These are phyloP conservation scores for Panorpa germanica DNA, from an alignment of 2,888 invertebrate genomes.

Conservation along the genomic window DNA sequence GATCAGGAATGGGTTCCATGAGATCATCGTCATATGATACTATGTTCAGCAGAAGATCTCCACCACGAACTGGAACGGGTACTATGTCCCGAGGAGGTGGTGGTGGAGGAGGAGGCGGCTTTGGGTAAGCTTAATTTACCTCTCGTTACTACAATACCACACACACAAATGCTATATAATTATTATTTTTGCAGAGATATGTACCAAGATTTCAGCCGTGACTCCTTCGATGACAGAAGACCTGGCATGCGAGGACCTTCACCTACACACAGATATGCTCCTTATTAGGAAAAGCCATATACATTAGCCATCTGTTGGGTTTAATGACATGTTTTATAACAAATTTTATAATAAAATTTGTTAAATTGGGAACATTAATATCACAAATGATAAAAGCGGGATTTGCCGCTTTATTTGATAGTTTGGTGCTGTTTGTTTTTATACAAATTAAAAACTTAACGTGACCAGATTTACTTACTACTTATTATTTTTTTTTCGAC, in stretches of 20 bases:
- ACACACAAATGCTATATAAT: constrained; percentile 11
- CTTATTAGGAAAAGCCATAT: constrained; percentile 59
- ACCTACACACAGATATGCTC: constrained; percentile 70
- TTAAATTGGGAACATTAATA: too few species aligned
- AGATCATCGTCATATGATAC: constrained; percentile 52
- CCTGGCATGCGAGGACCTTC: constrained; percentile 55
- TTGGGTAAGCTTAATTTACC: constrained; percentile 18
- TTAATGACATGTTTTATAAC: too few species aligned
- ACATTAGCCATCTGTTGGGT: too few species aligned
- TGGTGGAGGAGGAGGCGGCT: constrained; percentile 23
- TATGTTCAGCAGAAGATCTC: constrained; percentile 70
- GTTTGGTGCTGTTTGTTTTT: too few species aligned
- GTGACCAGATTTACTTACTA: too few species aligned
- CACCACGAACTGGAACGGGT: too few species aligned
- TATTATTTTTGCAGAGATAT: constrained; percentile 32
- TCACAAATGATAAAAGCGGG: too few species aligned
- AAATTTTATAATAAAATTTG: too few species aligned
- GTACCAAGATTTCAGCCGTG: constrained; percentile 77
- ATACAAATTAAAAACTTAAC: too few species aligned
- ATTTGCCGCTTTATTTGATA: too few species aligned
- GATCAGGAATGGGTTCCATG: constrained; percentile 43
- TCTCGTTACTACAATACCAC: constrained; percentile 5
- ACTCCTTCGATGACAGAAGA: constrained; percentile 70
- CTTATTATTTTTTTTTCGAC: too few species aligned
- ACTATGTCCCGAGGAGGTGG: constrained; percentile 18